These are phyloP conservation scores for Hypanus sabinus DNA, from an alignment of 2,113 vertebrate species.

Conservation along the genomic window DNA sequence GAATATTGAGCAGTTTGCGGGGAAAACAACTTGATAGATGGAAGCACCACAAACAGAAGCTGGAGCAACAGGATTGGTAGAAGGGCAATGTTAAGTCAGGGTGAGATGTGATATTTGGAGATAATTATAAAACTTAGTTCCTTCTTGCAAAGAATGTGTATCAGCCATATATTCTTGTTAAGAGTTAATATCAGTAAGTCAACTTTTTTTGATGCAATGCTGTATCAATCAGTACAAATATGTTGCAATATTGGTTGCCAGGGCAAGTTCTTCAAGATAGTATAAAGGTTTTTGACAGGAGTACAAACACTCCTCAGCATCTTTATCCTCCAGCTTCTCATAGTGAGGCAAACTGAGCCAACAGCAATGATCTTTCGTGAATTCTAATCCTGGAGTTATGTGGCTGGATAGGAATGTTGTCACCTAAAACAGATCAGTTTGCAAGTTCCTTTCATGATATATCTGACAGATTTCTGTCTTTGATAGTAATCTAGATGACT, in stretches of 20 bases:
- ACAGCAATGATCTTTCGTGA: background rate
- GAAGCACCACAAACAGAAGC: background rate
- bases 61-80: background rate
- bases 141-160: background rate
- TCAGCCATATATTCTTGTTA: background rate
- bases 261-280: too few species aligned
- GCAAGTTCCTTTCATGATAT: background rate
- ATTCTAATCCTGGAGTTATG: background rate
- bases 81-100: background rate
- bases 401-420: background rate
- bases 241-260: background rate
- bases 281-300: background rate
- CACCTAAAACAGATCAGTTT: background rate
- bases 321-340: background rate
- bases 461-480: background rate
- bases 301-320: background rate
- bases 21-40: background rate
- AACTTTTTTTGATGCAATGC: background rate
- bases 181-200: background rate
- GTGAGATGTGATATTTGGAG: too few species aligned
- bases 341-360: background rate
- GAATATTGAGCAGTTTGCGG: background rate
- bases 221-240: background rate
- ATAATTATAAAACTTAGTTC: background rate
- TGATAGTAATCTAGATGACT: background rate